Percentiles rank a stretch among this genome's conserved stretches.
phyloP scores from a whole-genome alignment of 1,140 invertebrate species.

The Drosophila sechellia region DNA sequence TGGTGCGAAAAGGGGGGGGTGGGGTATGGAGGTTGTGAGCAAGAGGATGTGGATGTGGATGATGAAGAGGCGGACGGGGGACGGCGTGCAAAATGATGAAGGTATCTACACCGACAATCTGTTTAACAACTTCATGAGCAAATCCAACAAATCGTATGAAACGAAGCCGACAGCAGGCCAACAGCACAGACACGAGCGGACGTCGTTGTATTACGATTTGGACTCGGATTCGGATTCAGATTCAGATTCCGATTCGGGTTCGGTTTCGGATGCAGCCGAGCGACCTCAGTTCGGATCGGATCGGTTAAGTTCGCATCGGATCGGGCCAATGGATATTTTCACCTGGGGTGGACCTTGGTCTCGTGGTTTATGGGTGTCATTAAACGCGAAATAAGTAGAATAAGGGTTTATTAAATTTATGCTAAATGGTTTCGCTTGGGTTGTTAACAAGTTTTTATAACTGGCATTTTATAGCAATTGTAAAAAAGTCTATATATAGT shows the following conservation, averaged over 20 bases:
- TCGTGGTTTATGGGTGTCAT: not conserved
- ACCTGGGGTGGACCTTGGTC: slow-evolving; percentile 19
- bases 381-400: not conserved
- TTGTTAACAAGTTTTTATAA: not conserved
- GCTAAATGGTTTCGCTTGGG: not conserved
- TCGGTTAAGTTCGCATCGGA: slow-evolving; percentile 39
- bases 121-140: slow-evolving; percentile 85
- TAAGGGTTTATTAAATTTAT: not conserved
- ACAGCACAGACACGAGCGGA: slow-evolving; percentile 40
- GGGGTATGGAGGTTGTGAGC: not conserved
- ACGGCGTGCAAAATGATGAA: slow-evolving; percentile 79
- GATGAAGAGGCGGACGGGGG: slow-evolving; percentile 13
- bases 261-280: slow-evolving; percentile 20
- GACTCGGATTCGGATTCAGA: slow-evolving; percentile 41
- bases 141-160: slow-evolving; percentile 84
- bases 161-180: slow-evolving; percentile 56
- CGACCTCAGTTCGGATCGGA: slow-evolving; percentile 41
- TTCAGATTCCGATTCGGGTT: slow-evolving; percentile 7
- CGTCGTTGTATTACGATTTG: slow-evolving; percentile 28
- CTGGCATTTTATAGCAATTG: too few relatives aligned
- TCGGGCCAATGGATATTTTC: slow-evolving; percentile 44
- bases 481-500: too few relatives aligned
- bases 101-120: slow-evolving; percentile 84
- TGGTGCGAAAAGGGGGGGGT: slow-evolving; percentile 14
- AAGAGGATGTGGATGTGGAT: not conserved